Evolutionary conservation across 2,797 vertebrate species (phyloP), one percentile per base, ranked within the genome.

Genomic region (Orestias chungarensis): DNA sequence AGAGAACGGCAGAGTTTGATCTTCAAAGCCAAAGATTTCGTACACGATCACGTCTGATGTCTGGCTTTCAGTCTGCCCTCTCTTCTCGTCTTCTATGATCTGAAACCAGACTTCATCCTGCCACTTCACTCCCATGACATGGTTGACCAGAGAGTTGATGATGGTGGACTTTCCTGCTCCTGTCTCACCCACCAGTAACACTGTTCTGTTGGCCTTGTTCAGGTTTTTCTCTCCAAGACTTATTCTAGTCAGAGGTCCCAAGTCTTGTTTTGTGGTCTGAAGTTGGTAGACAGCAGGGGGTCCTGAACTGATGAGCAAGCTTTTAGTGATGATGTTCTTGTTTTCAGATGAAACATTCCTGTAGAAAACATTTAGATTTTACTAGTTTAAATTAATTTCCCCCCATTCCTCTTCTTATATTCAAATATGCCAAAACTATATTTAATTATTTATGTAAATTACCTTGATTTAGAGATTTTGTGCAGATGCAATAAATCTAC

Each of bases 11-110:
- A 59, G 31, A 20, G 31, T 59, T 35, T 35, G 29, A 38, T 38
- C 57, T 23, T 59, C 57, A 38, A 59, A 66, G 17, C 43, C 64
- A 66, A 66, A 66, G 43, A 66, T 47, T 27, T 66, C 57, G 57
- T 59, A 59, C 4, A 59, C 31, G 0, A 38, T 38, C 20, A 66
- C 64, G 23, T 66, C 64, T 66, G 64, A 66, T 17, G 38, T 66
- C 27, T 66, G 25, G 5, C 43, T 42, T 35, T 59, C 57, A 59
- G 33, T 59, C 57, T 59, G 57, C 18, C 33, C 20, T 23, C 18
- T 59, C 10, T 31, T 20, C 9, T 66, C 43, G 0, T 33, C 43
- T 29, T 66, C 27, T 27, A 66, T 29, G 3, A 66, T 46, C 10
- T 33, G 17, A 66, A 66, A 66, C 64, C 64, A 66, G 25, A 66